Percentiles rank a stretch among this genome's conserved stretches.
These are phyloP conservation scores for Merluccius polli DNA, from an alignment of 2,797 vertebrate species.

Conservation along the genomic window DNA sequence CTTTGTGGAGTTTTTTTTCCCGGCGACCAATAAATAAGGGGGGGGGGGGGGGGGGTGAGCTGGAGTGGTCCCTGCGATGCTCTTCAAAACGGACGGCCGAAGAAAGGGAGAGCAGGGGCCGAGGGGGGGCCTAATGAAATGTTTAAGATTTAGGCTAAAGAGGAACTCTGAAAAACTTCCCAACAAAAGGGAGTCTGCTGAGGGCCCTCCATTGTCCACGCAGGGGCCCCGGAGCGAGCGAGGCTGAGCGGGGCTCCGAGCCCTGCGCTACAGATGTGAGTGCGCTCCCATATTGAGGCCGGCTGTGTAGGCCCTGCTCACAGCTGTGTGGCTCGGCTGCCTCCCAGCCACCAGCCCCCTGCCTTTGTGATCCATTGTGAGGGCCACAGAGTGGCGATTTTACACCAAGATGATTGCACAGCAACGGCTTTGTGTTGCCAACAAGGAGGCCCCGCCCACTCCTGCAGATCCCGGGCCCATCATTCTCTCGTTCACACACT, in stretches of 20 bases:
- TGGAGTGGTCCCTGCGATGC: conserved; percentile 50
- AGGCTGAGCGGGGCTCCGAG: conserved; percentile 58
- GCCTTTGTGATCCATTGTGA: conserved; percentile 82
- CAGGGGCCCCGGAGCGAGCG: conserved; percentile 70
- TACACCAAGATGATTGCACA: conserved; percentile 82
- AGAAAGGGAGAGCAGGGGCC: conserved; percentile 51
- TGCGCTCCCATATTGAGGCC: conserved; percentile 84
- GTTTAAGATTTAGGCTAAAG: conserved; percentile 83
- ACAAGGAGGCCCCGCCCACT: conserved; percentile 61
- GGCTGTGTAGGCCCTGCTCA: conserved; percentile 83
- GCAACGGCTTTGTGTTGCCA: conserved; percentile 78
- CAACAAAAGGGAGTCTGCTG: conserved; percentile 77
- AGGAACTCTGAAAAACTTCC: conserved; percentile 70
- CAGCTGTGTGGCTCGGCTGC: conserved; percentile 83
- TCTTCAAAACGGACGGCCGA: conserved; percentile 61
- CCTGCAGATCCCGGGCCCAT: conserved; percentile 43
- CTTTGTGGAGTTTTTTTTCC: conserved; percentile 64
- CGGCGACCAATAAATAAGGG: conserved; percentile 40
- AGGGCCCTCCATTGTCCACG: conserved; percentile 72
- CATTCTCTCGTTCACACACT: conserved; percentile 29
- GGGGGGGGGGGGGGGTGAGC: conserved; percentile 56
- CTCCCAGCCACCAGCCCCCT: conserved; percentile 85
- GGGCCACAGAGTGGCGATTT: conserved; percentile 78
- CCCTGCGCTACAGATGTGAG: conserved; percentile 74
- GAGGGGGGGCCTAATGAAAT: conserved; percentile 81